Conservation (phyloP, 1,140 invertebrate species). For the Stenopsyche tienmushanensis region DNA sequence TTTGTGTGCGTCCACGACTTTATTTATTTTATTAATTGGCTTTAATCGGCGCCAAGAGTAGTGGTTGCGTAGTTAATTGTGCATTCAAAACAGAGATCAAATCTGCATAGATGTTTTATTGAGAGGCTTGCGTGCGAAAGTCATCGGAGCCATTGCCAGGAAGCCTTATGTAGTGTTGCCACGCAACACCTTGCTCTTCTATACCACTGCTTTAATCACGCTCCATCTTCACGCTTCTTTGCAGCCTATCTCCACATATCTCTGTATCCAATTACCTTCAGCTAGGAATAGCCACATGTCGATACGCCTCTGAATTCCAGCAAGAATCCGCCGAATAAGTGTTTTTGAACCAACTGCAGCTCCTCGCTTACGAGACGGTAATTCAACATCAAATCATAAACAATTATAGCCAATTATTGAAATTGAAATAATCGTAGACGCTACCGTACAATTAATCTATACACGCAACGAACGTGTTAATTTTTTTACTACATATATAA, state of each 20-base stretch:
- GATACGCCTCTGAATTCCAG: background rate
- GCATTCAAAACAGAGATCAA: slow-evolving; percentile 3
- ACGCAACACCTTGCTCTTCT: slow-evolving; percentile 7
- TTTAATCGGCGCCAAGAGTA: slow-evolving; percentile 2
- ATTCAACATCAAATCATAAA: no score
- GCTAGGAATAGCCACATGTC: background rate
- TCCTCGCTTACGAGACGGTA: no score
- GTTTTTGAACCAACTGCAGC: no score
- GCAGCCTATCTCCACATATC: background rate
- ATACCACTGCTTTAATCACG: background rate
- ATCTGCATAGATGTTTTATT: slow-evolving; percentile 4
- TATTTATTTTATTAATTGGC: slow-evolving; percentile 25
- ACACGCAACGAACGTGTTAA: no score
- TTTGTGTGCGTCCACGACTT: background rate
- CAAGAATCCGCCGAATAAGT: no score
- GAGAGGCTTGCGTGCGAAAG: slow-evolving; percentile 10
- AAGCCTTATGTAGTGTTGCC: slow-evolving; percentile 11
- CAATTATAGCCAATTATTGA: no score
- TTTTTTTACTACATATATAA: background rate
- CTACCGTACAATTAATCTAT: no score
- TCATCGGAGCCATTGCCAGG: background rate
- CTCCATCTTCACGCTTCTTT: background rate
- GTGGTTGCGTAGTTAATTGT: slow-evolving; percentile 11
- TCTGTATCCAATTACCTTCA: slow-evolving; percentile 1
- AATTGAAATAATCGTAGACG: no score